Percentiles rank a stretch among this genome's conserved stretches.
Evolutionary conservation across 2,113 vertebrate genomes (phyloP).

Genomic region (Carlito syrichta): DNA sequence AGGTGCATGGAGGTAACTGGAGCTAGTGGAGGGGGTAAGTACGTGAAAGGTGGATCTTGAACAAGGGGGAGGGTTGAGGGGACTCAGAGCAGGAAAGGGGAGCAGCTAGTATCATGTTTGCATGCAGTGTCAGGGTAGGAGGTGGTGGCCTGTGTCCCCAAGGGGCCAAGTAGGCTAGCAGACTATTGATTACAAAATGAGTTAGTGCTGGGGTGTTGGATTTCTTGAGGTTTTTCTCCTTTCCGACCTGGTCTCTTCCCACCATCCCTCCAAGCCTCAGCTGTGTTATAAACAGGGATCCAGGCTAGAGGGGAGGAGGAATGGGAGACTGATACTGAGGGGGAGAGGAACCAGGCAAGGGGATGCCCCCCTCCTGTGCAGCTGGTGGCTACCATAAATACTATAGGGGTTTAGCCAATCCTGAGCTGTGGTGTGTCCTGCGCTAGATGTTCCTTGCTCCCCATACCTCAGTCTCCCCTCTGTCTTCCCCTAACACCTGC

Average conservation of each 20-base stretch:
- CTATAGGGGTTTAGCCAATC: neutral
- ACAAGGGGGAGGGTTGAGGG: fast-evolving
- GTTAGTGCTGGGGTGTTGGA: neutral
- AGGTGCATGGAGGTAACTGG: neutral
- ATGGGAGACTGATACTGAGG: neutral
- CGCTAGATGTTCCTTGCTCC: neutral
- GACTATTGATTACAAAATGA: neutral
- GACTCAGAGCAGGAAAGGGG: slow-evolving; percentile 31
- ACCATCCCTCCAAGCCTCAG: slow-evolving; percentile 4
- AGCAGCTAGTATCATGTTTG: slow-evolving; percentile 53
- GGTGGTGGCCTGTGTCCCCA: neutral
- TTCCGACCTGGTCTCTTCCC: neutral
- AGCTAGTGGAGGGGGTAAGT: neutral
- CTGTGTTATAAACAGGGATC: neutral
- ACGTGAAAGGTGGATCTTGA: neutral
- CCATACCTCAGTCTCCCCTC: slow-evolving; percentile 35
- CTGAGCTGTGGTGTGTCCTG: neutral
- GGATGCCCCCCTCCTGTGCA: no score
- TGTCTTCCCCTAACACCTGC: neutral
- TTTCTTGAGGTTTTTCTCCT: neutral
- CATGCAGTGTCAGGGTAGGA: slow-evolving; percentile 63
- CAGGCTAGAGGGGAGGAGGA: neutral
- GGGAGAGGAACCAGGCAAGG: neutral
- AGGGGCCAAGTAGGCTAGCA: neutral
- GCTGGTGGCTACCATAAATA: slow-evolving; percentile 41